Base-by-base conservation (phyloP, 2,113 vertebrate species). In the Calidris pygmaea region DNA sequence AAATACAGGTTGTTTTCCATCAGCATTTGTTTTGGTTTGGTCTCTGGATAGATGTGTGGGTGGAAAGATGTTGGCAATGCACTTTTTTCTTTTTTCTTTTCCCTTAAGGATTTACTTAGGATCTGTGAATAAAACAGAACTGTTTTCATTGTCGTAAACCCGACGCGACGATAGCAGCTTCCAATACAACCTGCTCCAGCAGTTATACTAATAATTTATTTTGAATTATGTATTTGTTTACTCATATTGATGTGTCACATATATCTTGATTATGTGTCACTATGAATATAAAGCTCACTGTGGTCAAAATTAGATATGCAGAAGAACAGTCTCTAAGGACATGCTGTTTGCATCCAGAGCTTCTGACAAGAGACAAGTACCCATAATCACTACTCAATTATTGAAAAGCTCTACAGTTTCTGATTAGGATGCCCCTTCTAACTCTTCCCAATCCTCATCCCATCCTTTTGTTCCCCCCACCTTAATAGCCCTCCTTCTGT, bases 171-270 rank as follows among this genome's bases (percentile, higher is more conserved):
- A 9, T 26, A 87, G 84, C 39, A 70, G 52, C 53, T 92, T 94
- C 53, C n/a, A 77, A 16, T 80, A 30, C 8, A 80, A 32, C 71
- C 48, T 2, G 14, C 87, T 87, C 68, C 85, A 66, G 35, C 48
- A 78, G 29, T 48, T 80, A 68, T 79, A 59, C n/a, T 96, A 93
- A 87, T 95, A 88, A 80, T 85, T 95, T 92, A 80, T 92, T 91
- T 94, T 97, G 89, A 98, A 92, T 98, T 96, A 94, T 94, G 63
- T 73, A 66, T 96, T 94, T 97, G 82, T 93, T 96, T 97, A 93
- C 93, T 96, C 66, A 65, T 89, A 62, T 76, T 48, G 71, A 67
- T 87, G 70, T 90, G 89, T 56, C 76, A 48, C 88, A 95, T 96
- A 68, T 79, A 92, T 97, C 87, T 97, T 96, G 56, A 80, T 93